These are phyloP conservation scores for Hipparchia sbordonii DNA, from an alignment of 2,888 invertebrate species.

Conservation along the genomic window DNA sequence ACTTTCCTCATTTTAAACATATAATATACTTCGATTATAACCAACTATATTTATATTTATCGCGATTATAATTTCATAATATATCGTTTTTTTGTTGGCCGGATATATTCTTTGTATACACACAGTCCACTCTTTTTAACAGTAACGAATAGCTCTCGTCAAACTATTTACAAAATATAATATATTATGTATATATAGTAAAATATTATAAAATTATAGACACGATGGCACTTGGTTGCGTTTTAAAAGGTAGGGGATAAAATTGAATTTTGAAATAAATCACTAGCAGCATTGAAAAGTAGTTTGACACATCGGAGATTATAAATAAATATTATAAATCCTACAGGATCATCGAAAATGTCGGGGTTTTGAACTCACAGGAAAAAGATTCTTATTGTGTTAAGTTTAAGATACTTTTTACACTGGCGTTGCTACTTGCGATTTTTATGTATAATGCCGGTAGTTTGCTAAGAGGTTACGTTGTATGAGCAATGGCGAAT, in stretches of 20 bases:
- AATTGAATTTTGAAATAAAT: slow-evolving; percentile 49
- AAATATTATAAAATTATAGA: slow-evolving; percentile 77
- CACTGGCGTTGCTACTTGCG: too few species aligned
- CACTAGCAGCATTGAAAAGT: slow-evolving; percentile 27
- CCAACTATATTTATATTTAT: slow-evolving; percentile 56
- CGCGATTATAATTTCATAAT: slow-evolving; percentile 41
- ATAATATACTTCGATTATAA: slow-evolving; percentile 48
- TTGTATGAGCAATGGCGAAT: not conserved
- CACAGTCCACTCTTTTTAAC: slow-evolving; percentile 67
- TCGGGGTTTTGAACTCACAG: not conserved
- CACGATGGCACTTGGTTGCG: slow-evolving; percentile 80
- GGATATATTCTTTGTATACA: slow-evolving; percentile 61
- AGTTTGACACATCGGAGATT: slow-evolving; percentile 58
- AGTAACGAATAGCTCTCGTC: slow-evolving; percentile 54
- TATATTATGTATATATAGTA: slow-evolving; percentile 50
- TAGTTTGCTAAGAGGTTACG: not conserved
- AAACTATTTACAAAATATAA: slow-evolving; percentile 68
- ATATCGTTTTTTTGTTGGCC: slow-evolving; percentile 58
- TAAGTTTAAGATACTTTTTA: too few species aligned
- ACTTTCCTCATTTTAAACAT: slow-evolving; percentile 41
- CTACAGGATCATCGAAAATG: not conserved
- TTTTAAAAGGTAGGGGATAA: slow-evolving; percentile 62
- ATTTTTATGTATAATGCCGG: not conserved
- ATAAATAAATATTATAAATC: slow-evolving; percentile 36
- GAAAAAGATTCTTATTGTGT: too few species aligned